Evolutionary conservation across 2,888 invertebrate genomes (phyloP).

Genomic region (Macaria notata): DNA sequence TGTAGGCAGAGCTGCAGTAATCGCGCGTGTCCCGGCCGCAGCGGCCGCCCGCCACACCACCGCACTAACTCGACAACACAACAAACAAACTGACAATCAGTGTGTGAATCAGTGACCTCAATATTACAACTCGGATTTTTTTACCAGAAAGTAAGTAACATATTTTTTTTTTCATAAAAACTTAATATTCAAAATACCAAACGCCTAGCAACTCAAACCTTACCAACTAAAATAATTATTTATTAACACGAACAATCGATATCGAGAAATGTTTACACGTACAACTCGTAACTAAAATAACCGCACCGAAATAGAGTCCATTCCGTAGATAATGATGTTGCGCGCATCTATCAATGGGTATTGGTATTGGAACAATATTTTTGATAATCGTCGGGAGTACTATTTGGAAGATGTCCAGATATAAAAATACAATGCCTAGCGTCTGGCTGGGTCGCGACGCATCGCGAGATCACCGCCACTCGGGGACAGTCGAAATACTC

Average conservation of each 20-base stretch:
- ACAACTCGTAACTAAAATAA: slow-evolving; percentile 29
- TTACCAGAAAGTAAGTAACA: slow-evolving; percentile 20
- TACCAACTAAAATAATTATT: slow-evolving; percentile 12
- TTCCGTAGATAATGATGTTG: slow-evolving; percentile 28
- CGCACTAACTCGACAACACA: slow-evolving; percentile 17
- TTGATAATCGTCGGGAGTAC: slow-evolving; percentile 65
- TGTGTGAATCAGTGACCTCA: slow-evolving; percentile 30
- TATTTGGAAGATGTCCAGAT: slow-evolving; percentile 77
- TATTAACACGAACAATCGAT: slow-evolving; percentile 20
- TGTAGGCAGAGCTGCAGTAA: slow-evolving; percentile 32
- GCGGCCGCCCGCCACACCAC: slow-evolving; percentile 21
- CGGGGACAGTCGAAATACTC: slow-evolving; percentile 17
- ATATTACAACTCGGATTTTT: slow-evolving; percentile 22
- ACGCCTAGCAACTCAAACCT: slow-evolving; percentile 6
- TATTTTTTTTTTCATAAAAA: no score
- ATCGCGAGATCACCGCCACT: slow-evolving; percentile 18
- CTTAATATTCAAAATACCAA: no score
- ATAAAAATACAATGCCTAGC: slow-evolving; percentile 77
- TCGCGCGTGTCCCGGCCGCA: slow-evolving; percentile 22
- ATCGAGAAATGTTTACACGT: slow-evolving; percentile 17
- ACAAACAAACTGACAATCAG: slow-evolving; percentile 25
- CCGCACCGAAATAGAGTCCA: slow-evolving; percentile 25
- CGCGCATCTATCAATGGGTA: slow-evolving; percentile 37
- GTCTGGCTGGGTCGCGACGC: slow-evolving; percentile 50
- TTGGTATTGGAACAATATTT: slow-evolving; percentile 36